Evolutionary conservation across 2,888 invertebrate species (phyloP).

Genomic region (Drosophila gaucha): DNA sequence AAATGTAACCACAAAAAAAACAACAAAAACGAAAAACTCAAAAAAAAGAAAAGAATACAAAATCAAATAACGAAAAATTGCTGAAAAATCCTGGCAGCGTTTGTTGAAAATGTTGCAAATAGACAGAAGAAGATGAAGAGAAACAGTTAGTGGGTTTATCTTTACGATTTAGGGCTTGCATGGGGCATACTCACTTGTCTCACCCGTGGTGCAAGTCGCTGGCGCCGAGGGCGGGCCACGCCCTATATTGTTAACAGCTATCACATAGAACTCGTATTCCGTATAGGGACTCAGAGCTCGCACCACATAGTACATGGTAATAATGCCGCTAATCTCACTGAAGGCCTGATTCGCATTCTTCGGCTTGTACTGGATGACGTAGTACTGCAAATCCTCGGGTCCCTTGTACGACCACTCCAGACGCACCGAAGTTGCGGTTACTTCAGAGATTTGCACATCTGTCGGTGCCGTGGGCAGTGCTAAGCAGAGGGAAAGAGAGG

Average conservation of each 20-base stretch:
- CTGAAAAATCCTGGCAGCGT: constrained; percentile 50
- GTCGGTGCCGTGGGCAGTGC: constrained; percentile 96
- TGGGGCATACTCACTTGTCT: constrained; percentile 91
- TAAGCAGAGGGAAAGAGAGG: constrained; percentile 79
- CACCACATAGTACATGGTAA: constrained; percentile 96
- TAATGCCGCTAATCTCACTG: constrained; percentile 96
- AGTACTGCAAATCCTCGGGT: constrained; percentile 96
- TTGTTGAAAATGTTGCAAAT: constrained; percentile 7
- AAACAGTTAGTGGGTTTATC: constrained; percentile 41
- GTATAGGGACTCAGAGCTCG: constrained; percentile 96
- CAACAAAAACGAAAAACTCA: constrained; percentile 17
- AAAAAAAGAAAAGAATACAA: constrained; percentile 42
- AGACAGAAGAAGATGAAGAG: background rate
- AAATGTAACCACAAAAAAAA: constrained; percentile 18
- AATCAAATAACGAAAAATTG: constrained; percentile 38
- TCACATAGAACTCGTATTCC: constrained; percentile 97
- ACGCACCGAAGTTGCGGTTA: constrained; percentile 96
- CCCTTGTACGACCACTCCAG: constrained; percentile 97
- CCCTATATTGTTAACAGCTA: constrained; percentile 97
- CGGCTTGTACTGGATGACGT: constrained; percentile 98
- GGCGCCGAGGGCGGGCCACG: constrained; percentile 95
- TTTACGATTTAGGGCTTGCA: background rate
- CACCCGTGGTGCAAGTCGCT: constrained; percentile 96
- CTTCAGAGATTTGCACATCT: constrained; percentile 95
- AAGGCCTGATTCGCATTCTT: constrained; percentile 96